These are phyloP conservation scores for Poeciliopsis infans DNA, from an alignment of 2,797 vertebrate genomes.

Conservation along the genomic window DNA sequence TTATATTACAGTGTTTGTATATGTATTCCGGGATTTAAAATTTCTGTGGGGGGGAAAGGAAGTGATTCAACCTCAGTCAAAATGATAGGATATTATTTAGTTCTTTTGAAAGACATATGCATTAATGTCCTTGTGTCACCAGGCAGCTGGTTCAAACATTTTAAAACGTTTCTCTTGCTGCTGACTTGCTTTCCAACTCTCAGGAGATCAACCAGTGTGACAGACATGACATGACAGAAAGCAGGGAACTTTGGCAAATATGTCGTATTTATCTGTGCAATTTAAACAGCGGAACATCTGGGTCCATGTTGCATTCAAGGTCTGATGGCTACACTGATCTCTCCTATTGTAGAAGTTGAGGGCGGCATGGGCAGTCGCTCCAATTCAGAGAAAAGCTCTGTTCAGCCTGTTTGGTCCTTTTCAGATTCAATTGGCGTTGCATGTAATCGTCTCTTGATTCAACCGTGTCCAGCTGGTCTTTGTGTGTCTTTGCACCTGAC, in stretches of 20 bases:
- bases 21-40: background rate
- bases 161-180: conserved; percentile 20
- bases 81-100: background rate
- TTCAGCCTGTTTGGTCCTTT: conserved; percentile 62
- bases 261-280: conserved; percentile 45
- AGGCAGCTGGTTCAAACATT: background rate
- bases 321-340: conserved; percentile 68
- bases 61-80: background rate
- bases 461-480: conserved; percentile 81
- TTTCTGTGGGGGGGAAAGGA: background rate
- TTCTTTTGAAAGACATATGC: background rate
- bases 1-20: background rate
- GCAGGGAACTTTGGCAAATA: conserved; percentile 16
- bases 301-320: conserved; percentile 66
- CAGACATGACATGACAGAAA: conserved; percentile 18
- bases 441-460: conserved; percentile 82
- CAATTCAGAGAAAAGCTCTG: conserved; percentile 62
- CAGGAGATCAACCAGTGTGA: conserved; percentile 31
- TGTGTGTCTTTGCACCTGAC: conserved; percentile 70
- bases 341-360: conserved; percentile 51
- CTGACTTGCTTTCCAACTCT: conserved; percentile 34
- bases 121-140: background rate
- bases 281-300: conserved; percentile 27
- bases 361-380: conserved; percentile 48
- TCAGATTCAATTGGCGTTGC: conserved; percentile 79